phyloP scores from a whole-genome alignment of 2,113 vertebrate species.

The Grammomys surdaster region DNA sequence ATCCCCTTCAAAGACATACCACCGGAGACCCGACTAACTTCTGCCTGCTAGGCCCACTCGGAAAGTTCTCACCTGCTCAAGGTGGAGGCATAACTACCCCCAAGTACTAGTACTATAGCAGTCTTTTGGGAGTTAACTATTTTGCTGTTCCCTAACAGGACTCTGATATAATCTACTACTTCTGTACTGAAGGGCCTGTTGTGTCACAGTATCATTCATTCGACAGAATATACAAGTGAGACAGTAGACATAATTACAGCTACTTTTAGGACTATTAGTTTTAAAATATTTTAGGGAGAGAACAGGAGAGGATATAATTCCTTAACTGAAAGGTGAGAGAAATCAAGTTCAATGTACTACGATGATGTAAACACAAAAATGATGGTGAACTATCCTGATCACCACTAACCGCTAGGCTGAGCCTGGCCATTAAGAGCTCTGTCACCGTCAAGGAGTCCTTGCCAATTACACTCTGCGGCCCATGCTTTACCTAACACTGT shows the following conservation, averaged over 20 bases:
- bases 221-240: neutral
- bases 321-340: constrained; percentile 41
- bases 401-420: neutral
- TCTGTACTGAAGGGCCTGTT: neutral
- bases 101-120: too few species aligned
- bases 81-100: too few species aligned
- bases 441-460: neutral
- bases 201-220: neutral
- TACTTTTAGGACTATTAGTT: constrained; percentile 42
- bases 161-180: neutral
- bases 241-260: neutral
- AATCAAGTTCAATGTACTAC: neutral
- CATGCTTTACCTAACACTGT: neutral
- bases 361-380: constrained; percentile 5
- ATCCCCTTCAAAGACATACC: too few species aligned
- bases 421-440: neutral
- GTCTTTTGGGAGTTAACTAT: neutral
- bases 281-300: constrained; percentile 51
- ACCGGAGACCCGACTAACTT: neutral
- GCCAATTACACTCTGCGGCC: neutral
- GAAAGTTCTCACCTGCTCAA: neutral
- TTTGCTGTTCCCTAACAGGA: neutral
- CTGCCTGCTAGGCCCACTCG: neutral
- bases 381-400: neutral
- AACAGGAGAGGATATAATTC: constrained; percentile 51